Percentiles rank a stretch among this genome's conserved stretches.
Conservation (phyloP, 2,113 vertebrate genomes). For the Elgaria multicarinata region DNA sequence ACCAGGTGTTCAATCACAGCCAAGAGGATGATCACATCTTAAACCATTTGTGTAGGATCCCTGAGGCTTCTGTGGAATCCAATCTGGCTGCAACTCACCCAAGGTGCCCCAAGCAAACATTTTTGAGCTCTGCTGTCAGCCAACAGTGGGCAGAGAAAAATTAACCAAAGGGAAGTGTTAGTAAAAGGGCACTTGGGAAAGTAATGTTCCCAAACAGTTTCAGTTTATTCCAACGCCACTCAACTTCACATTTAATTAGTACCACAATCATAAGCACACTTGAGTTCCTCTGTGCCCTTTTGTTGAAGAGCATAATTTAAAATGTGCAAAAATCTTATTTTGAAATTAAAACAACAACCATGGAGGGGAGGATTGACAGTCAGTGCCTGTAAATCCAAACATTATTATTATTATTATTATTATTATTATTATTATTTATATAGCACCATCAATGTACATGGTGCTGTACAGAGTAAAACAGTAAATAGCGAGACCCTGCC, state of each 20-base stretch:
- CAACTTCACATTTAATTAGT: neutral
- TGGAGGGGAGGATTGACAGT: too few relatives aligned
- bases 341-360: neutral
- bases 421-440: too few relatives aligned
- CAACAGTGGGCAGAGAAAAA: neutral
- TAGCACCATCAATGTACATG: too few relatives aligned
- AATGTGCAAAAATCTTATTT: neutral
- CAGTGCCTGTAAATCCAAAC: neutral
- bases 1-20: slow-evolving; percentile 67
- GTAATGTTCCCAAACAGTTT: neutral
- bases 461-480: too few relatives aligned
- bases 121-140: slow-evolving; percentile 20
- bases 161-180: neutral
- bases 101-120: neutral
- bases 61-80: slow-evolving; percentile 34
- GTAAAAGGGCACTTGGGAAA: neutral
- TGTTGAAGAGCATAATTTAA: neutral
- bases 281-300: neutral
- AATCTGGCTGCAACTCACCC: slow-evolving; percentile 15
- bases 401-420: too few relatives aligned
- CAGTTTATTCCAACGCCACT: fast-evolving
- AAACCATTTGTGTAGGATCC: slow-evolving; percentile 29
- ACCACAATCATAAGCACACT: neutral
- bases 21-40: slow-evolving; percentile 49
- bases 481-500: too few relatives aligned